Evolutionary conservation across 2,113 vertebrate genomes (phyloP), one percentile per base, ranked within the genome.

Genomic region (Lynx canadensis): DNA sequence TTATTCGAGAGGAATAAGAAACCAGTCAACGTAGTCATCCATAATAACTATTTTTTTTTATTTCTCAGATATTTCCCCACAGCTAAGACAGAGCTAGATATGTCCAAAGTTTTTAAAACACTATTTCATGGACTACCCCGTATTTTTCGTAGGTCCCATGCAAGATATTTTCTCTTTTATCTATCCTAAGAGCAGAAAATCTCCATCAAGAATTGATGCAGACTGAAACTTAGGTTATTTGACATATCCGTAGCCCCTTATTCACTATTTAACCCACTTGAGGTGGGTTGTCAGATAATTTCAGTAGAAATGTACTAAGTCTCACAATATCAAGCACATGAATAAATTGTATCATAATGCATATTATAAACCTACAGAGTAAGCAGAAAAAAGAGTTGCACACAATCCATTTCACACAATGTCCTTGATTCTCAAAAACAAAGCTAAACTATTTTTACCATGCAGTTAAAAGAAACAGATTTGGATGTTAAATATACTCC

Each of bases 381-480:
- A 95, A 93, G 65, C 65, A 96, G 93, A 95, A 93, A 84, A 94
- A 88, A 82, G 52, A 85, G 25, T 66, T 93, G 36, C 36, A 63
- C 19, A 48, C 31, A 94, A 94, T 89, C 92, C 18, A 84, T 52
- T 95, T 71, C 25, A 81, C 23, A 88, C 79, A 95, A 94, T 81
- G 50, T 38, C 23, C 45, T 85, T 97, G 80, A 97, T 94, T 97
- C 69, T 96, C 66, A 83, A 41, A 96, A 87, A n/a, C 23, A 97
- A 94, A 90, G 55, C 55, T 93, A 50, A 96, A 63, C 12, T 68
- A 78, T 94, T 95, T 95, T 95, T 66, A 83, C 71, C 52, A 41
- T 33, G 15, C 55, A 55, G 9, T 69, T 84, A 60, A 96, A 94
- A 90, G 4, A 82, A 97, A 84, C 2, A 88, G 36, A 84, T 4